phyloP scores from a whole-genome alignment of 2,888 invertebrate genomes.

The Boloria euphrosyne region DNA sequence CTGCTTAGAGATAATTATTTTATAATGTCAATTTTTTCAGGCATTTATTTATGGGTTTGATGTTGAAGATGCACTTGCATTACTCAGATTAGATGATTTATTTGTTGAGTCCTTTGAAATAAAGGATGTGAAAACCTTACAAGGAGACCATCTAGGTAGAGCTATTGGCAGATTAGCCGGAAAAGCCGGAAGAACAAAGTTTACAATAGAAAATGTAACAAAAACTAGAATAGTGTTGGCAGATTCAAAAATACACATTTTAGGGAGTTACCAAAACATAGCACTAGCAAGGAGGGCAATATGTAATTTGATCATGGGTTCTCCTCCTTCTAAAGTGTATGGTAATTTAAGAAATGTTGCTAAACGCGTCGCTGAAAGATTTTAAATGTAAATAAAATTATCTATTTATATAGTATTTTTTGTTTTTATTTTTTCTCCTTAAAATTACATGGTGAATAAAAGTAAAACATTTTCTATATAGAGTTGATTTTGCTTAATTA shows the following conservation, averaged over 20 bases:
- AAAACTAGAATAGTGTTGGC: slow-evolving; percentile 99
- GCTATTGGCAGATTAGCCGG: slow-evolving; percentile 99
- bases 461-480: no score
- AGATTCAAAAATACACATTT: slow-evolving; percentile 97
- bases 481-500: no score
- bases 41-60: slow-evolving; percentile 98
- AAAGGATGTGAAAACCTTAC: slow-evolving; percentile 96
- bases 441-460: not conserved
- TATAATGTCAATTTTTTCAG: slow-evolving; percentile 49
- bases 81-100: slow-evolving; percentile 96
- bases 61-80: slow-evolving; percentile 96
- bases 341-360: slow-evolving; percentile 95
- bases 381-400: slow-evolving; percentile 71
- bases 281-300: slow-evolving; percentile 96
- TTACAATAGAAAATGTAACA: slow-evolving; percentile 99
- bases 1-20: not conserved
- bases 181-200: slow-evolving; percentile 98
- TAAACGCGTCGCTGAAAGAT: slow-evolving; percentile 90
- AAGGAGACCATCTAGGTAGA: slow-evolving; percentile 96
- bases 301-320: slow-evolving; percentile 97
- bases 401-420: slow-evolving; percentile 51
- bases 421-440: slow-evolving; percentile 34
- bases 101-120: slow-evolving; percentile 99
- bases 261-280: slow-evolving; percentile 98
- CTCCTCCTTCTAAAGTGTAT: slow-evolving; percentile 98